Percentiles rank a stretch among this genome's conserved stretches.
Evolutionary conservation across 1,140 invertebrate genomes (phyloP).

Genomic region (Lordiphosa stackelbergi): DNA sequence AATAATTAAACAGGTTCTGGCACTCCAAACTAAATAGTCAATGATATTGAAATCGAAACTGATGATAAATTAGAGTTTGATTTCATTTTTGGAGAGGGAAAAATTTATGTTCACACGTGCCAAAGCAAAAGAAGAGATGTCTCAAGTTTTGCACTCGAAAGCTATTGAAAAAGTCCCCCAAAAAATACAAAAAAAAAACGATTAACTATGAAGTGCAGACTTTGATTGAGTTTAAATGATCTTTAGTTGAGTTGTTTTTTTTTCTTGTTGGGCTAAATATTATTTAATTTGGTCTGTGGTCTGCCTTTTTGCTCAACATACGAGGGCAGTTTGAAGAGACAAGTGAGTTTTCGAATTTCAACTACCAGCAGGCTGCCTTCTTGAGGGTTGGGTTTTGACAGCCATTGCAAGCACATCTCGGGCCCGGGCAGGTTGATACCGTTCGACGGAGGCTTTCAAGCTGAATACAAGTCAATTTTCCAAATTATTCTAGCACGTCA

Average conservation of each 20-base stretch:
- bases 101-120: constrained; percentile 25
- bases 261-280: constrained; percentile 37
- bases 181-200: constrained; percentile 23
- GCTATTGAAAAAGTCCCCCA: constrained; percentile 28
- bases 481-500: too few relatives aligned
- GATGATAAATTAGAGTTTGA: constrained; percentile 49
- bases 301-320: constrained; percentile 42
- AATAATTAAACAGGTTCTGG: constrained; percentile 53
- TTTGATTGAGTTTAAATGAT: constrained; percentile 41
- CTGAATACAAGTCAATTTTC: too few relatives aligned
- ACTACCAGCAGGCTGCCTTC: too few relatives aligned
- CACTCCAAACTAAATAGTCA: constrained; percentile 28
- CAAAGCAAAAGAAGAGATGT: constrained; percentile 25
- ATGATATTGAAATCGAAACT: constrained; percentile 52
- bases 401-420: too few relatives aligned
- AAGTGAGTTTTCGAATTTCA: background rate
- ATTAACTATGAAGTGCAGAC: constrained; percentile 40
- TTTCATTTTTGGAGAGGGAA: constrained; percentile 19
- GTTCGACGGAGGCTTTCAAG: too few relatives aligned
- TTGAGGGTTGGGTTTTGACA: too few relatives aligned
- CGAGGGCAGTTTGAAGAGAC: background rate
- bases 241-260: constrained; percentile 16
- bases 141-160: too few relatives aligned
- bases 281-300: constrained; percentile 47
- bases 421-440: too few relatives aligned